Percentiles rank a stretch among this genome's conserved stretches.
Conservation (phyloP, 2,888 invertebrate species). For the Tenthredo scrophulariae region DNA sequence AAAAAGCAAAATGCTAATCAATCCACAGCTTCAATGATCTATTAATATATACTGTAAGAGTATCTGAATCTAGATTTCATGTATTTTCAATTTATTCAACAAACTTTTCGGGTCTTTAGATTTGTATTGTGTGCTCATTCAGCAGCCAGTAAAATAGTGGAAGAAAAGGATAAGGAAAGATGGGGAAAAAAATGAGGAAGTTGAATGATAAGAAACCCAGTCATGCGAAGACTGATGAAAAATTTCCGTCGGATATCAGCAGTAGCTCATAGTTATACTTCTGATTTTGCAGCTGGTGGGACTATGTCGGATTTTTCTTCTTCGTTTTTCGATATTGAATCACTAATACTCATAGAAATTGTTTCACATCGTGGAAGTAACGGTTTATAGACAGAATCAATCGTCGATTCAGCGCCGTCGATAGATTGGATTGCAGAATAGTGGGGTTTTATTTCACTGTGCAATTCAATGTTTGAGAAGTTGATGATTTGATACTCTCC, state of each 20-base stretch:
- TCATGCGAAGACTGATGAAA: neutral
- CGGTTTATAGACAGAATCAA: neutral
- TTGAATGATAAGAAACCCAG: neutral
- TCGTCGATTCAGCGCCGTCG: neutral
- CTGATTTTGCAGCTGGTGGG: neutral
- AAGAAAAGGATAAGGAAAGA: neutral
- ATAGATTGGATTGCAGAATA: constrained; percentile 2
- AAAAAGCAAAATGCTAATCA: neutral
- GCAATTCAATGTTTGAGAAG: neutral
- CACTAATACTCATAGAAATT: neutral
- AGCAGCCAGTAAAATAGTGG: neutral
- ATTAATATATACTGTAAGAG: neutral
- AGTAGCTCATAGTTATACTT: neutral
- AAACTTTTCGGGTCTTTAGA: neutral
- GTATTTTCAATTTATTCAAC: neutral
- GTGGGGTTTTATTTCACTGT: neutral
- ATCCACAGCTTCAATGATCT: neutral
- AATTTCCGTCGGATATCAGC: neutral
- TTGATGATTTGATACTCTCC: neutral
- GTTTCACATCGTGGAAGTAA: neutral
- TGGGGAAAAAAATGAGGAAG: neutral
- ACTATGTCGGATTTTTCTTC: neutral
- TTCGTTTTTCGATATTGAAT: neutral
- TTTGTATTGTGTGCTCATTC: neutral
- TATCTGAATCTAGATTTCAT: neutral